Base-by-base conservation (phyloP, 2,797 vertebrate species). In the Smutsia gigantea region DNA sequence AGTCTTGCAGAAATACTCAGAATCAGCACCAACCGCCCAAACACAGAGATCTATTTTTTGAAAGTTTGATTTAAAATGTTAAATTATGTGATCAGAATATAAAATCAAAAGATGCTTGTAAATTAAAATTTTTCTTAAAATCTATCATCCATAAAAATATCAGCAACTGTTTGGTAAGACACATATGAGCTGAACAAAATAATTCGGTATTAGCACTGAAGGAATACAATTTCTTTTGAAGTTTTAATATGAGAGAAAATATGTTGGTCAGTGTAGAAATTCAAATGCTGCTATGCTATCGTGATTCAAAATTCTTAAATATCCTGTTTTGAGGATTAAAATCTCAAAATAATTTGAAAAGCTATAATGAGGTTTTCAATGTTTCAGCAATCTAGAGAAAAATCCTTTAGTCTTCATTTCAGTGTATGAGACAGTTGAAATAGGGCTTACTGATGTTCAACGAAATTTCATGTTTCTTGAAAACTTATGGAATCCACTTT, bases 1-100 rank as follows among this genome's bases (percentile, higher is more conserved):
- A 86, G 37, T 68, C 90, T 97, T 87, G 83, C 15, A 55, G 37
- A 25, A 96, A 31, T 4, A 63, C 7, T 55, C 55, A 84, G 18
- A 31, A 75, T 69, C 25, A 84, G 5, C 6, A 4, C 0, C 61
- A 0, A 42, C 19, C 34, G 9, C 59, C 42, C 0, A 71, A 63
- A 90, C 93, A 49, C 3, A 27, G 37, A 77, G 39, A 34, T n/a
- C 19, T 7, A 0, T 10, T 90, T 39, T 34, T 78, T 85, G 57
- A 69, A 87, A 57, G 14, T 23, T 37, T 39, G 1, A 13, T 90
- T 55, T 77, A 49, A 94, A 94, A 83, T 85, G 69, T 42, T 95
- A 85, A 72, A 63, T 53, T 15, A n/a, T 87, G 9, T 86, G 34
- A 69, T 61, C 42, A 42, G 74, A 49, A 86, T 77, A 66, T 57